Evolutionary conservation across 1,140 invertebrate species (phyloP).

Genomic region (Magallana angulata): DNA sequence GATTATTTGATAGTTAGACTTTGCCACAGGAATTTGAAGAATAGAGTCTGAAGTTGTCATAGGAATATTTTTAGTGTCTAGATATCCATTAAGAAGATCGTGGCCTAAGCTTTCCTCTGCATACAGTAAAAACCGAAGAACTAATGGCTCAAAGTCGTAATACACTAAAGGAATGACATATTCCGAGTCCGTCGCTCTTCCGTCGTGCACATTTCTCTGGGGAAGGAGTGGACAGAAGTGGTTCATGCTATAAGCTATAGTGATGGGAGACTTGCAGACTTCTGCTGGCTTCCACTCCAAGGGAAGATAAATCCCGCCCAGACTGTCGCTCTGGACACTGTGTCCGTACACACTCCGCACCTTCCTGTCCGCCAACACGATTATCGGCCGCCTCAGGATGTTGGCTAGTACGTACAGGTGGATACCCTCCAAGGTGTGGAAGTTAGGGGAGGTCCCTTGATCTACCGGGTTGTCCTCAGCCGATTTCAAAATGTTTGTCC

Average conservation of each 20-base stretch:
- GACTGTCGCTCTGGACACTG: conserved; percentile 79
- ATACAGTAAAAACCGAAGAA: conserved; percentile 66
- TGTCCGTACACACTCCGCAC: conserved; percentile 81
- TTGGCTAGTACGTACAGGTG: conserved; percentile 92
- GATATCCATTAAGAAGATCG: conserved; percentile 68
- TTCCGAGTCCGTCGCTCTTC: conserved; percentile 21
- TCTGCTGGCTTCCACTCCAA: conserved; percentile 85
- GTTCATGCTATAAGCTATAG: conserved; percentile 91
- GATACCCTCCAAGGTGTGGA: conserved; percentile 90
- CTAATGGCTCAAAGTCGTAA: conserved; percentile 61
- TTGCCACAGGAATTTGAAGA: conserved; percentile 60
- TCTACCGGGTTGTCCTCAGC: conserved; percentile 53
- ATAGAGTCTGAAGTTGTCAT: conserved; percentile 52
- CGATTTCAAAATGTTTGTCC: conserved; percentile 66
- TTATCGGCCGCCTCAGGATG: conserved; percentile 89
- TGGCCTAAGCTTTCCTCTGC: conserved; percentile 67
- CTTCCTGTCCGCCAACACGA: conserved; percentile 88
- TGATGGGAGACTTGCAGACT: conserved; percentile 81
- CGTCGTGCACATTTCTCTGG: conserved; percentile 52
- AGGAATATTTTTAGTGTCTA: conserved; percentile 68
- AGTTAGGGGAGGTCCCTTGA: conserved; percentile 74
- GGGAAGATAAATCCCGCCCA: conserved; percentile 92
- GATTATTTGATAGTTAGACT: conserved; percentile 55
- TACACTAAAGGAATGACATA: conserved; percentile 68
- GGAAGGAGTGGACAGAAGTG: conserved; percentile 89